Evolutionary conservation across 2,888 invertebrate genomes (phyloP), one percentile per base, ranked within the genome.

Genomic region (Monochamus alternatus): DNA sequence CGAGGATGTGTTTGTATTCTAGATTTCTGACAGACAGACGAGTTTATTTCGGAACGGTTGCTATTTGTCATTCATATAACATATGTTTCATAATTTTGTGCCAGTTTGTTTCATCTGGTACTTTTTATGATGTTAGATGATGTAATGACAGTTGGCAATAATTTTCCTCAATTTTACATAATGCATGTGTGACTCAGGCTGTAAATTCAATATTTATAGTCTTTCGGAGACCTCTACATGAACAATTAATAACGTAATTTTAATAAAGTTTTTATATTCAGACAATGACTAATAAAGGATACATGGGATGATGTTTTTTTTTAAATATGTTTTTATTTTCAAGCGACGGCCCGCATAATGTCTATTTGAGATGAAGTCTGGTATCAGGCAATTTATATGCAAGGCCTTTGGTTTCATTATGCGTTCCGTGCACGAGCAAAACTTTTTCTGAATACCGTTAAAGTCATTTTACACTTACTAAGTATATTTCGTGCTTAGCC

Each of bases 151-250:
- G 38, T 38, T 4, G 7, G 7, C 38, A 7, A 38, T 38, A 38
- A 38, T 38, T 5, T 38, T 38, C 22, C 22, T 22, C 38, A 7
- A 38, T 1, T 38, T 38, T 38, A 38, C 4, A 7, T 38, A 5
- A 38, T 7, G 38, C 38, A 22, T 38, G 2, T 38, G n/a, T 60
- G 60, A 60, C 60, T 60, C 60, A 60, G 5, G 31, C 38, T 32
- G 38, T 60, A 60, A 60, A 60, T n/a, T 60, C n/a, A 12, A 60
- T n/a, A 60, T n/a, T 60, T 60, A 60, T 9, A 60, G 12, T 59
- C 38, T 60, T 60, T 32, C 38, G 12, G 30, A 3, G 60, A n/a
- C 31, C 60, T 60, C n/a, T 60, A 60, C 31, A 60, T 60, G 60
- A 31, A 32, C 60, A 38, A 38, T 60, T 32, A 22, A 1, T 22